Conservation (phyloP, 2,888 invertebrate species). For the Xestia sexstrigata region DNA sequence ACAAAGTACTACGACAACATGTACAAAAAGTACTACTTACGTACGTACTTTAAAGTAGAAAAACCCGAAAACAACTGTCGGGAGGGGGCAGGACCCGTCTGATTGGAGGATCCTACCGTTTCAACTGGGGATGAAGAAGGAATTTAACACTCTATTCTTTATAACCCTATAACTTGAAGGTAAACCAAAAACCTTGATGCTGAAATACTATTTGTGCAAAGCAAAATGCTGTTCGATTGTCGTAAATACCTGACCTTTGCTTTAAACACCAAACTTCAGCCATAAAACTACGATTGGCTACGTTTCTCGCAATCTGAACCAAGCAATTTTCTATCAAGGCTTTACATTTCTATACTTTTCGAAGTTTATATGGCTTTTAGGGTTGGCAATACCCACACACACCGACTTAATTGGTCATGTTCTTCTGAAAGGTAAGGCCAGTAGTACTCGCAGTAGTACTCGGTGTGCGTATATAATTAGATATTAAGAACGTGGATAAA, state of each 20-base stretch:
- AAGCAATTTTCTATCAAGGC: not conserved
- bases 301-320: not conserved
- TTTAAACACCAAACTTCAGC: slow-evolving; percentile 9
- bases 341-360: not conserved
- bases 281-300: slow-evolving; percentile 29
- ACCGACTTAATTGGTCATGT: not conserved
- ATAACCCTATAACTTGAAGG: no score
- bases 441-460: no score
- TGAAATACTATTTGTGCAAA: slow-evolving; percentile 7
- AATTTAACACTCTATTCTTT: no score
- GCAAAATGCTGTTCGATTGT: not conserved
- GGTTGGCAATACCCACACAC: not conserved
- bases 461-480: no score
- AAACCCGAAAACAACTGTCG: no score
- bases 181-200: not conserved
- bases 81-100: no score
- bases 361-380: not conserved
- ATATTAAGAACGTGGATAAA: not conserved
- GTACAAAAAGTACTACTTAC: no score
- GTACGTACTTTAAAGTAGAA: no score
- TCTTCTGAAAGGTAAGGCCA: no score
- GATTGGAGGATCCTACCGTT: no score
- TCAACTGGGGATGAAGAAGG: no score
- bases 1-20: no score
- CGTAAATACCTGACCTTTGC: slow-evolving; percentile 21